These are phyloP conservation scores for Phylloscopus trochilus DNA, from an alignment of 2,113 vertebrate species.

Conservation along the genomic window DNA sequence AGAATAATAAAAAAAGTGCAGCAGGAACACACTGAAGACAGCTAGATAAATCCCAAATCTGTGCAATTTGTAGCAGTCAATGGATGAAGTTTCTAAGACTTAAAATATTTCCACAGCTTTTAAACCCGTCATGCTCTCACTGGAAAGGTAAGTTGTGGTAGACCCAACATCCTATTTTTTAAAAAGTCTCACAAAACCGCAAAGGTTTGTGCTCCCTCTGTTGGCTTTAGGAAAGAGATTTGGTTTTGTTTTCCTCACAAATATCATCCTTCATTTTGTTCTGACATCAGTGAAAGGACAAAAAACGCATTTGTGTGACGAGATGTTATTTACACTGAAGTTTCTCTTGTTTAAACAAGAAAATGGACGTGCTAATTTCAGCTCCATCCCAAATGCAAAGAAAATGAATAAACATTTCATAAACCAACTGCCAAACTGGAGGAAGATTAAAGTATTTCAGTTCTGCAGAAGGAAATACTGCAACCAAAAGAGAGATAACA, in stretches of 20 bases:
- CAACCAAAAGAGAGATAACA: background rate
- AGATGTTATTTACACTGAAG: constrained; percentile 38
- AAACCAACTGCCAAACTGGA: constrained; percentile 48
- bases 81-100: background rate
- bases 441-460: constrained; percentile 43
- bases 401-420: constrained; percentile 50
- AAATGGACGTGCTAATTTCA: constrained; percentile 59
- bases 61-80: background rate
- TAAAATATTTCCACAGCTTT: background rate
- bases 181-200: background rate
- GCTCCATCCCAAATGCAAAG: constrained; percentile 46
- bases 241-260: constrained; percentile 25
- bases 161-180: background rate
- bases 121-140: background rate
- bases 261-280: constrained; percentile 40
- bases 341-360: constrained; percentile 54
- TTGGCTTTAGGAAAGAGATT: constrained; percentile 57
- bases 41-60: background rate
- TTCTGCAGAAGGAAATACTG: background rate
- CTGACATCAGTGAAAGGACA: constrained; percentile 9
- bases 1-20: background rate
- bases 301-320: background rate
- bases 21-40: background rate
- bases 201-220: constrained; percentile 67
- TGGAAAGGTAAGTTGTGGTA: constrained; percentile 17